Percentiles rank a stretch among this genome's conserved stretches.
Evolutionary conservation across 2,797 vertebrate genomes (phyloP).

Genomic region (Girardinus metallicus): DNA sequence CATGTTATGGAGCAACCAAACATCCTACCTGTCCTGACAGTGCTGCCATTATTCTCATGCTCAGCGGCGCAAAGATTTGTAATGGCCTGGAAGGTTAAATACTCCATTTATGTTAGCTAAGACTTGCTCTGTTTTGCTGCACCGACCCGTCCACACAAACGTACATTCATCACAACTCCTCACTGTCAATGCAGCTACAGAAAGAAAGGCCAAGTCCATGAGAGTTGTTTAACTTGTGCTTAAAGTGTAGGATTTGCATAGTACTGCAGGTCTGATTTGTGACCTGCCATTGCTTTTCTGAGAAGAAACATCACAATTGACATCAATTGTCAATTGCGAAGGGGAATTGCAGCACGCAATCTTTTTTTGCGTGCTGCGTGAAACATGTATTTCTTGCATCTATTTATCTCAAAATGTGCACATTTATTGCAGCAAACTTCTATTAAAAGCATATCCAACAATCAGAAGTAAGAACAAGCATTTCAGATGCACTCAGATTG

Average conservation of each 20-base stretch:
- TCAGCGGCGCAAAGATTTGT: constrained; percentile 24
- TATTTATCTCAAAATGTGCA: neutral
- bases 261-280: constrained; percentile 4
- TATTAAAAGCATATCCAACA: neutral
- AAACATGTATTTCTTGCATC: neutral
- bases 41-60: constrained; percentile 37
- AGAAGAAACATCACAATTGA: neutral
- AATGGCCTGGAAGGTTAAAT: constrained; percentile 45
- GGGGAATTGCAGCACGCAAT: no score
- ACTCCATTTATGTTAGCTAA: constrained; percentile 31
- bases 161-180: constrained; percentile 17
- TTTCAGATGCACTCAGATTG: neutral
- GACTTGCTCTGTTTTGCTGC: constrained; percentile 41
- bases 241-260: constrained; percentile 6
- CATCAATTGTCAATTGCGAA: no score
- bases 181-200: constrained; percentile 15
- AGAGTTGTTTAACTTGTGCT: constrained; percentile 8
- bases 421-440: neutral
- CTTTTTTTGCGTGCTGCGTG: neutral
- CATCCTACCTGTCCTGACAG: constrained; percentile 51
- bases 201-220: neutral
- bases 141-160: constrained; percentile 28
- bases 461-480: neutral
- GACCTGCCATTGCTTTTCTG: constrained; percentile 3
- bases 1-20: constrained; percentile 48